A percentile compares a stretch with the other conserved stretches of the same genome.
Evolutionary conservation across 2,888 invertebrate genomes (phyloP).

Genomic region (Apodemia duryi): DNA sequence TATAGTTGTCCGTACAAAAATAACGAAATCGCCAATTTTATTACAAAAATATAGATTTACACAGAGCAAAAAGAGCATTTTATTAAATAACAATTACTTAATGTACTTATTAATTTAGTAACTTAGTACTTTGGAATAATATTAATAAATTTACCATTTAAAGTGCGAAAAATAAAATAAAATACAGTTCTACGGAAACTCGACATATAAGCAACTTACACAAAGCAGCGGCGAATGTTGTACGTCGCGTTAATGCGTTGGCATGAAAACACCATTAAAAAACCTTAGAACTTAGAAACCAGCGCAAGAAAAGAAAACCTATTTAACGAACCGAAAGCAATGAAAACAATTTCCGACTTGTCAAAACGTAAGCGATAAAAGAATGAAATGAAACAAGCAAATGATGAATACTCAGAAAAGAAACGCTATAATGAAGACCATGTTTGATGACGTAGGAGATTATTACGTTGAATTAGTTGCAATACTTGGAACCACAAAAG

Average conservation of each 20-base stretch:
- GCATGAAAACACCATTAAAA: slow-evolving; percentile 72
- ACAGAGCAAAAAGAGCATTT: too few species aligned
- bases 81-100: too few species aligned
- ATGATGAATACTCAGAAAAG: slow-evolving; percentile 32
- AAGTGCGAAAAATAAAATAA: slow-evolving; percentile 62
- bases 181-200: slow-evolving; percentile 39
- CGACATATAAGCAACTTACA: slow-evolving; percentile 67
- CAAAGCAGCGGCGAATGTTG: slow-evolving; percentile 66
- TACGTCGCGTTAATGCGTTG: slow-evolving; percentile 60
- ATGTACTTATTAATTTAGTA: too few species aligned
- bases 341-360: slow-evolving; percentile 39
- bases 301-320: slow-evolving; percentile 56
- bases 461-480: background rate
- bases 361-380: slow-evolving; percentile 42
- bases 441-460: background rate
- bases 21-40: too few species aligned
- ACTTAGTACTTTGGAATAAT: too few species aligned
- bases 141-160: slow-evolving; percentile 24
- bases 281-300: slow-evolving; percentile 65
- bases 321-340: slow-evolving; percentile 55
- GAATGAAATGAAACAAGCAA: slow-evolving; percentile 37
- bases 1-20: too few species aligned
- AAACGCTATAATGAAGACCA: slow-evolving; percentile 18
- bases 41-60: too few species aligned
- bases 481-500: slow-evolving; percentile 3